Conservation (phyloP, 2,888 invertebrate genomes). For the Cheilosia pagana region DNA sequence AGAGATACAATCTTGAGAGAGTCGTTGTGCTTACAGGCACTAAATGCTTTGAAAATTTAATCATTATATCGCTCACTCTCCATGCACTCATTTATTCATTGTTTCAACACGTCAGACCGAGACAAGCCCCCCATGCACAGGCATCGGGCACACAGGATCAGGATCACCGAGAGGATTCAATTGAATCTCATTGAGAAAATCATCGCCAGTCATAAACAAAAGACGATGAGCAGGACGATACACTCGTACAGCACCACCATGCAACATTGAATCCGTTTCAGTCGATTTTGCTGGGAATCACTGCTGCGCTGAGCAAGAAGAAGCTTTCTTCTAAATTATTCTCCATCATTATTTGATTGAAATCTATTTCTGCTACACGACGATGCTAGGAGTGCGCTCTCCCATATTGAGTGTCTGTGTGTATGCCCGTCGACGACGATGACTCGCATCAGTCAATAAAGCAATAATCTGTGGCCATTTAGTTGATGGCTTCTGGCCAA, state of each 20-base stretch:
- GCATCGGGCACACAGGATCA: conserved; percentile 42
- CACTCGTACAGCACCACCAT: conserved; percentile 16
- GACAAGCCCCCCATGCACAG: background rate
- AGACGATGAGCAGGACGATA: conserved; percentile 37
- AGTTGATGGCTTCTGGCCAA: conserved; percentile 75
- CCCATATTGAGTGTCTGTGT: background rate
- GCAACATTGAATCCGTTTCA: conserved; percentile 56
- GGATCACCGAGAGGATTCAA: conserved; percentile 57
- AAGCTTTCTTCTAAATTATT: conserved; percentile 73
- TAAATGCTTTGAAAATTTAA: conserved; percentile 74
- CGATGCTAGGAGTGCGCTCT: conserved; percentile 3
- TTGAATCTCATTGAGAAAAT: conserved; percentile 70
- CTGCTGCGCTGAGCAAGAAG: conserved; percentile 34
- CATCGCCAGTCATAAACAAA: conserved; percentile 74
- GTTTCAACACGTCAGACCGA: conserved; percentile 66
- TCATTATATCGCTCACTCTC: conserved; percentile 56
- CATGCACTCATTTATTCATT: conserved; percentile 71
- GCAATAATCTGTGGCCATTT: conserved; percentile 76
- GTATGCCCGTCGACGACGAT: conserved; percentile 14
- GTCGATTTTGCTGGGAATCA: conserved; percentile 53
- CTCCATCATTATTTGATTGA: conserved; percentile 75
- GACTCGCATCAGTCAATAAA: conserved; percentile 74
- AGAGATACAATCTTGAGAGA: conserved; percentile 55
- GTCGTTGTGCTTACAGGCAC: conserved; percentile 55
- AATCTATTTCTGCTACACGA: conserved; percentile 65